Evolutionary conservation across 1,140 invertebrate genomes (phyloP).

Genomic region (Diuraphis noxia): DNA sequence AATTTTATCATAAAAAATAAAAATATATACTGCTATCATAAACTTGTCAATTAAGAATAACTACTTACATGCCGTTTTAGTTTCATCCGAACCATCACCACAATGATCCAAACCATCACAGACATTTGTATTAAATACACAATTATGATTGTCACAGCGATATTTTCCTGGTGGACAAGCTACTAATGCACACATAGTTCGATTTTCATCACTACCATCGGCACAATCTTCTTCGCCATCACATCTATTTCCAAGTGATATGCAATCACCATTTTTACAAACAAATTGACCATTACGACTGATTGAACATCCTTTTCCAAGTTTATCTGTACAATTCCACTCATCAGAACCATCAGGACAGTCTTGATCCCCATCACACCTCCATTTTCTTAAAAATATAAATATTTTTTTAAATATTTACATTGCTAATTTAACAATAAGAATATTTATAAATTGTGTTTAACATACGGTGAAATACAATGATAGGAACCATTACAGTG

Average conservation of each 20-base stretch:
- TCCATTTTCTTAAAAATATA: slow-evolving; percentile 62
- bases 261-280: slow-evolving; percentile 62
- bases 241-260: slow-evolving; percentile 67
- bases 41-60: neutral
- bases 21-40: neutral
- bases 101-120: slow-evolving; percentile 65
- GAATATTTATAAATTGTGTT: neutral
- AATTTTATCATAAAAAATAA: neutral
- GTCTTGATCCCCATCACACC: slow-evolving; percentile 68
- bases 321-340: slow-evolving; percentile 62
- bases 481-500: slow-evolving; percentile 64
- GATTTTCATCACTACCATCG: slow-evolving; percentile 70
- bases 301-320: slow-evolving; percentile 55
- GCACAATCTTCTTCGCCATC: slow-evolving; percentile 74
- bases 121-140: slow-evolving; percentile 61
- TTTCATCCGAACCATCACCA: slow-evolving; percentile 64
- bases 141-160: slow-evolving; percentile 62
- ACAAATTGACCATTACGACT: slow-evolving; percentile 56
- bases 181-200: slow-evolving; percentile 58
- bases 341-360: slow-evolving; percentile 70
- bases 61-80: slow-evolving; percentile 55
- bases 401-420: neutral
- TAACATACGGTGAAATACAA: slow-evolving; percentile 64
- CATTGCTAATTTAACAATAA: neutral
- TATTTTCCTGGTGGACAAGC: slow-evolving; percentile 59